Percentiles rank a stretch among this genome's conserved stretches.
Evolutionary conservation across 2,113 vertebrate species (phyloP).

Genomic region (Cynoglossus semilaevis): DNA sequence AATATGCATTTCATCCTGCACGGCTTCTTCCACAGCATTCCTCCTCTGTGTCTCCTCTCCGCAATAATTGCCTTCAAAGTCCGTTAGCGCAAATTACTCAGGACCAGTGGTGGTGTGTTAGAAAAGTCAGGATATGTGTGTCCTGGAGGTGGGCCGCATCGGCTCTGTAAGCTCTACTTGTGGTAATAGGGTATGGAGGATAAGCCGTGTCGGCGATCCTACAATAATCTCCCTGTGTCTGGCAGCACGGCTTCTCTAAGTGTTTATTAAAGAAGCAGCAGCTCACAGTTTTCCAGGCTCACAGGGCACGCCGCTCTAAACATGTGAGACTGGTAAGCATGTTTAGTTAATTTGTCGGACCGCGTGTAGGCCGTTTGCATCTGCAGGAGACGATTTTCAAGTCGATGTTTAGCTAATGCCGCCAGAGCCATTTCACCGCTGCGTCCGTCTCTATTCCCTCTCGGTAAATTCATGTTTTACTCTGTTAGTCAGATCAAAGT

Average conservation of each 20-base stretch:
- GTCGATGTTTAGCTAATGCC: constrained; percentile 68
- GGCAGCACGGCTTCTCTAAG: constrained; percentile 38
- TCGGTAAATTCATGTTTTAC: constrained; percentile 78
- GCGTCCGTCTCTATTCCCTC: constrained; percentile 61
- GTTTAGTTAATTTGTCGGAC: constrained; percentile 74
- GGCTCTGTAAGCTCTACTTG: constrained; percentile 44
- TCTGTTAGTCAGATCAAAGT: constrained; percentile 77
- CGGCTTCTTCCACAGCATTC: constrained; percentile 57
- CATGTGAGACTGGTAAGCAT: constrained; percentile 64
- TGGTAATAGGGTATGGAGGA: constrained; percentile 45
- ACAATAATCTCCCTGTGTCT: constrained; percentile 51
- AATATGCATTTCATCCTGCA: constrained; percentile 70
- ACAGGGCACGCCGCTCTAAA: constrained; percentile 45
- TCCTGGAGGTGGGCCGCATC: constrained; percentile 56
- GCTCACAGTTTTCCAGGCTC: constrained; percentile 51
- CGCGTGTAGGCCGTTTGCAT: constrained; percentile 61
- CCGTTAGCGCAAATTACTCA: constrained; percentile 72
- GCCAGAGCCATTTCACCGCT: constrained; percentile 70
- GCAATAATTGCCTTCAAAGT: constrained; percentile 70
- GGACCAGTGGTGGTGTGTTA: constrained; percentile 48
- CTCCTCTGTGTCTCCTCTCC: constrained; percentile 47
- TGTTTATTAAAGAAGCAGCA: constrained; percentile 56
- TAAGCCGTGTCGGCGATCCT: constrained; percentile 50
- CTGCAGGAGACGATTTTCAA: constrained; percentile 37
- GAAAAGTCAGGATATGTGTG: constrained; percentile 34